A percentile compares a stretch with the other conserved stretches of the same genome.
Conservation (phyloP, 2,797 vertebrate genomes). For the Aulostomus chinensis region DNA sequence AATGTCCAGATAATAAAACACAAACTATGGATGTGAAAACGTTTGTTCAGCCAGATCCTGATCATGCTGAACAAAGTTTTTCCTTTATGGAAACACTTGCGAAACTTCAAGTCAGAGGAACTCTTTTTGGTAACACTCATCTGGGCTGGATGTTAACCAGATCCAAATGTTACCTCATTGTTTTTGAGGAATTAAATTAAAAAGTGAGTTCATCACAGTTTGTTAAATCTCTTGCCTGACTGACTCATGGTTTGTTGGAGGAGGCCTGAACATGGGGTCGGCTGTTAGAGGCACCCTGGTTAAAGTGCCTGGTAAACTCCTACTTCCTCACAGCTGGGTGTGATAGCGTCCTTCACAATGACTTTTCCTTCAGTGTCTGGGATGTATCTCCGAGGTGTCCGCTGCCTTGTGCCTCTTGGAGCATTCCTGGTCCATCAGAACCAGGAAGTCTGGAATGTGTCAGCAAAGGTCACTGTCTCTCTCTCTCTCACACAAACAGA, state of each 20-base stretch:
- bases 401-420: slow-evolving; percentile 1
- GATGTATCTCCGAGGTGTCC: slow-evolving; percentile 9
- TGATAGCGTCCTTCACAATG: background rate
- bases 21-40: slow-evolving; percentile 43
- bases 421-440: slow-evolving; percentile 25
- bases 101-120: slow-evolving; percentile 18
- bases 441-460: slow-evolving; percentile 62
- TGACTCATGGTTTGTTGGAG: slow-evolving; percentile 7
- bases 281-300: too few relatives aligned
- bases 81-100: slow-evolving; percentile 56
- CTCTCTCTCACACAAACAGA: too few relatives aligned
- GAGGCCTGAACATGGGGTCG: slow-evolving; percentile 1
- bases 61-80: slow-evolving; percentile 39
- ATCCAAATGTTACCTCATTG: slow-evolving; percentile 48
- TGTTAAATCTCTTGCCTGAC: slow-evolving; percentile 18
- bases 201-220: slow-evolving; percentile 22
- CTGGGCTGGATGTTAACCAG: slow-evolving; percentile 30
- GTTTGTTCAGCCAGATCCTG: slow-evolving; percentile 40
- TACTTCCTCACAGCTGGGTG: too few relatives aligned
- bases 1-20: slow-evolving; percentile 49
- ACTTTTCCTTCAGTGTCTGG: slow-evolving; percentile 13
- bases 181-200: slow-evolving; percentile 30
- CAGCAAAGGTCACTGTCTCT: too few relatives aligned
- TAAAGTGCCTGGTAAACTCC: too few relatives aligned
- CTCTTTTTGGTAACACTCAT: slow-evolving; percentile 64